Evolutionary conservation across 2,797 vertebrate genomes (phyloP).

Genomic region (Falco concolor): DNA sequence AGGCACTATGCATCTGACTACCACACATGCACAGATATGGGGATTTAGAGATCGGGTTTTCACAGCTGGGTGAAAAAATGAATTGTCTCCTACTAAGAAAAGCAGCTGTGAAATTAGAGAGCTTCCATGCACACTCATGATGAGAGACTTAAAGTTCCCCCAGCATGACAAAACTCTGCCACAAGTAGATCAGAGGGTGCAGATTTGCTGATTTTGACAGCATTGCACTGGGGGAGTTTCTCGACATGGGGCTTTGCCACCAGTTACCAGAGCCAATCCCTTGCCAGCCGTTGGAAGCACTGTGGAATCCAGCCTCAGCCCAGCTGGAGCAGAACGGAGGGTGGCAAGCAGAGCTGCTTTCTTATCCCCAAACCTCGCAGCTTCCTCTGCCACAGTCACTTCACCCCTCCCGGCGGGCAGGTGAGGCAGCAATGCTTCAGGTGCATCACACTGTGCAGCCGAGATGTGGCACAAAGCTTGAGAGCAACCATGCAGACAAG

Average conservation of each 20-base stretch:
- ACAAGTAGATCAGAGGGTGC: not conserved
- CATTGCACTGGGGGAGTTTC: not conserved
- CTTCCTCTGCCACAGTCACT: not conserved
- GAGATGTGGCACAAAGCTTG: not conserved
- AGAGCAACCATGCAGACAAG: not conserved
- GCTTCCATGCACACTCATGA: not conserved
- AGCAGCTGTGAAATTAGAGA: not conserved
- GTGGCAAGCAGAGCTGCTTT: not conserved
- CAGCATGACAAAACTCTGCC: not conserved
- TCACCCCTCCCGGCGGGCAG: not conserved
- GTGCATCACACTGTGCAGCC: not conserved
- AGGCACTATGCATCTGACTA: not conserved
- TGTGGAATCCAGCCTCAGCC: not conserved
- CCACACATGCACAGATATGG: not conserved
- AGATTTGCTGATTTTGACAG: not conserved
- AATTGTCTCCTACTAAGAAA: not conserved
- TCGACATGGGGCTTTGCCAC: not conserved
- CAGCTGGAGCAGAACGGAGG: not conserved
- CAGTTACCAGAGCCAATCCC: not conserved
- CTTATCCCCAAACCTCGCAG: not conserved
- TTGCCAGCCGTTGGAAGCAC: not conserved
- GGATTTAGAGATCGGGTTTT: not conserved
- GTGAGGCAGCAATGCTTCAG: not conserved
- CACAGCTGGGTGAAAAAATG: not conserved
- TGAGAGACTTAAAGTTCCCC: not conserved